These are phyloP conservation scores for Tachysurus vachellii DNA, from an alignment of 2,113 vertebrate genomes.

Conservation along the genomic window DNA sequence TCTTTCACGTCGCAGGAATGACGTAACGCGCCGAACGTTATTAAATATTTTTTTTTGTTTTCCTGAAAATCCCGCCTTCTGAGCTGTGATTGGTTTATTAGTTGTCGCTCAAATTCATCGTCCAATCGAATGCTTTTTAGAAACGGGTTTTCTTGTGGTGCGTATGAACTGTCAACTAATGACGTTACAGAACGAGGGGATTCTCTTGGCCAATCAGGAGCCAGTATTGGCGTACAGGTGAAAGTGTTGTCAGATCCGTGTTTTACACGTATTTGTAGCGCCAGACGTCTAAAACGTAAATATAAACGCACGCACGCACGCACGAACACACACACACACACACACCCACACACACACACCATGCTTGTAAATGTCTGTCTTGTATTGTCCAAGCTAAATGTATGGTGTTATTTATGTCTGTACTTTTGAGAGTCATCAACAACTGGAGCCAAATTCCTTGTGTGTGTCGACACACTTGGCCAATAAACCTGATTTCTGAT, in stretches of 20 bases:
- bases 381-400: no score
- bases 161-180: neutral
- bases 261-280: neutral
- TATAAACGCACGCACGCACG: neutral
- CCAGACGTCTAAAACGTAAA: no score
- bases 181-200: neutral
- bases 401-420: no score
- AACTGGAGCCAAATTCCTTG: no score
- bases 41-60: neutral
- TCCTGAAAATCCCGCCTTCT: neutral
- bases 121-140: neutral
- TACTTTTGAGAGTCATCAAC: no score
- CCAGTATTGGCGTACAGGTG: neutral
- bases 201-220: neutral
- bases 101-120: no score
- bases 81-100: neutral
- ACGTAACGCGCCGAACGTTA: constrained; percentile 58
- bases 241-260: neutral
- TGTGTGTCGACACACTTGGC: no score
- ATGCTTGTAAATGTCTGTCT: no score
- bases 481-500: no score
- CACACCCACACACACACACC: no score
- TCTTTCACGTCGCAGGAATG: constrained; percentile 54
- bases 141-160: neutral
- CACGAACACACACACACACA: neutral